These are phyloP conservation scores for Melanotaenia pygmaea DNA, from an alignment of 2,797 vertebrate species.

Conservation along the genomic window DNA sequence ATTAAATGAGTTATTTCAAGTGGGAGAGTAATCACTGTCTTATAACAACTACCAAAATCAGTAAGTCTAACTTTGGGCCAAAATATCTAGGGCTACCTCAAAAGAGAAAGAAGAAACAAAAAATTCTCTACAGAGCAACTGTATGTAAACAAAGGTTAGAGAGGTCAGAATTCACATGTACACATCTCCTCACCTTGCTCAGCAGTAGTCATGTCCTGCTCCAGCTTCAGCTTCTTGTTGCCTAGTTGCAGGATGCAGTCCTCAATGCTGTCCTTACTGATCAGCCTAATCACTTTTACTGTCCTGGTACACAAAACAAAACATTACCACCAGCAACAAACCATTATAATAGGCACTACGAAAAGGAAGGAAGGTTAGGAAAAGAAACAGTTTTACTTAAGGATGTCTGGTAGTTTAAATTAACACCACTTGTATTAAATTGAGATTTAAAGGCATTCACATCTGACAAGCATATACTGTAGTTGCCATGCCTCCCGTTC, in stretches of 20 bases:
- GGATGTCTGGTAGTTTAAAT: not conserved
- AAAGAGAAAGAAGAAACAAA: no score
- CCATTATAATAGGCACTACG: not conserved
- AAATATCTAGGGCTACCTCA: no score
- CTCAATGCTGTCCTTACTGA: slow-evolving; percentile 94
- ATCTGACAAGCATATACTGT: not conserved
- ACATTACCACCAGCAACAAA: not conserved
- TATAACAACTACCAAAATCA: not conserved
- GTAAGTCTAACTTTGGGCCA: no score
- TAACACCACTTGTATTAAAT: not conserved
- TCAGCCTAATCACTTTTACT: slow-evolving; percentile 90
- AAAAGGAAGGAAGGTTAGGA: not conserved
- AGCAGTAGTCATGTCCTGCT: slow-evolving; percentile 94
- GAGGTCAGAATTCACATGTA: not conserved
- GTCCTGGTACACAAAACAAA: slow-evolving; percentile 64
- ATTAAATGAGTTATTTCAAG: not conserved
- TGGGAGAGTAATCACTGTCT: not conserved
- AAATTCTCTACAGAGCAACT: no score
- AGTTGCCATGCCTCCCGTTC: not conserved
- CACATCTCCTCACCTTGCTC: slow-evolving; percentile 84
- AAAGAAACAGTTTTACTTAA: not conserved
- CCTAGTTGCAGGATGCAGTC: slow-evolving; percentile 92
- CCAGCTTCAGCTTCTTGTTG: slow-evolving; percentile 93
- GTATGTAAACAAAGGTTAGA: not conserved
- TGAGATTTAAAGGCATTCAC: not conserved